phyloP scores from a whole-genome alignment of 2,888 invertebrate species.

The Nemurella pictetii region DNA sequence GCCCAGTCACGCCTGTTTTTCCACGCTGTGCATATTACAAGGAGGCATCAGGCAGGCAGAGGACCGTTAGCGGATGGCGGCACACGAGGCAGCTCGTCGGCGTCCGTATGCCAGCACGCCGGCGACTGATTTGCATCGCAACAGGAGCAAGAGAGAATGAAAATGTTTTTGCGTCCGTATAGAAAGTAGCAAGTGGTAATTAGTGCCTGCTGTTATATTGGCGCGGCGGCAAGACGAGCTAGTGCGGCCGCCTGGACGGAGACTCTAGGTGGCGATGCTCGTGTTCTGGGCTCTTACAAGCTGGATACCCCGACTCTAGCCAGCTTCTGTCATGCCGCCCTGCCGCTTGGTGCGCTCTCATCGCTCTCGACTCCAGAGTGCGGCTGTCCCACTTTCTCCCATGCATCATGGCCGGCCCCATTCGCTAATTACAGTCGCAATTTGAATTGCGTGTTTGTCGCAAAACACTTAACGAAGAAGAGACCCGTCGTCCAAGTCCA shows the following conservation, averaged over 20 bases:
- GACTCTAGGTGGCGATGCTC: constrained; percentile 9
- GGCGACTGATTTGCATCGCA: background rate
- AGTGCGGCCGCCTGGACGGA: background rate
- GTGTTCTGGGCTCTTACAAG: background rate
- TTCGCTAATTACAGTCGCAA: constrained; percentile 34
- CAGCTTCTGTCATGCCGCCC: background rate
- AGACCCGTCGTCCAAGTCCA: background rate
- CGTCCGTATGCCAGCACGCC: background rate
- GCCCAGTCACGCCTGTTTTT: background rate
- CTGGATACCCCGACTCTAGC: background rate
- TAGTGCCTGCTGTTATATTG: constrained; percentile 34
- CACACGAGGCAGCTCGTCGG: background rate
- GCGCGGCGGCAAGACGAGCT: constrained; percentile 18
- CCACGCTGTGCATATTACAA: background rate
- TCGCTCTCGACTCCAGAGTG: background rate
- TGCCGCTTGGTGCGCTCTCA: background rate
- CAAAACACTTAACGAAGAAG: constrained; percentile 28
- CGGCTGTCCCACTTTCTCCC: background rate
- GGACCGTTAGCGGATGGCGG: background rate
- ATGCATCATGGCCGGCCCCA: background rate
- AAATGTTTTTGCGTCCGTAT: constrained; percentile 27
- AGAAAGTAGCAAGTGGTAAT: constrained; percentile 34
- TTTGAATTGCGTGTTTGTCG: constrained; percentile 33
- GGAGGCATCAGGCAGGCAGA: background rate
- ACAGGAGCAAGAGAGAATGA: background rate